phyloP scores from a whole-genome alignment of 2,797 vertebrate genomes.

The Argyrosomus regius region DNA sequence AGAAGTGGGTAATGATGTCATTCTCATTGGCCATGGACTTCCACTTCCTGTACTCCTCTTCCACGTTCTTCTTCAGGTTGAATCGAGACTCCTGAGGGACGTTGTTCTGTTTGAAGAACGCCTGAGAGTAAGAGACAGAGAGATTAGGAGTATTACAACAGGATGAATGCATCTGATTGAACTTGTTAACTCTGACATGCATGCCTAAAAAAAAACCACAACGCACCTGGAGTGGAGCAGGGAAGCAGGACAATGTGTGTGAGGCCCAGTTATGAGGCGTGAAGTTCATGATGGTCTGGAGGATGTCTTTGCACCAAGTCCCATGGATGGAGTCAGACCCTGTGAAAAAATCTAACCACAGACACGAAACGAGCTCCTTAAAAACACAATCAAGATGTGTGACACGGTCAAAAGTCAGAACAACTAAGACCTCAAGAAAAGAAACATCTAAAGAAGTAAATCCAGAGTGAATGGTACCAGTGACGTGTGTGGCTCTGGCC shows the following conservation, averaged over 20 bases:
- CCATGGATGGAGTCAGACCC: constrained; percentile 98
- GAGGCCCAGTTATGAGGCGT: constrained; percentile 99
- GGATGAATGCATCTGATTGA: not conserved
- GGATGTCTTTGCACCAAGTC: constrained; percentile 99
- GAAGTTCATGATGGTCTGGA: constrained; percentile 98
- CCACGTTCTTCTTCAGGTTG: constrained; percentile 99
- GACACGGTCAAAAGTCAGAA: not conserved
- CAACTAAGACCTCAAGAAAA: not conserved
- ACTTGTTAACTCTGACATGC: not conserved
- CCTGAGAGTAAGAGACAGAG: constrained; percentile 77
- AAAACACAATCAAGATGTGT: no score
- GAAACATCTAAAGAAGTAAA: not conserved
- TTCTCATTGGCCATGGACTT: constrained; percentile 98
- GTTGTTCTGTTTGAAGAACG: constrained; percentile 98
- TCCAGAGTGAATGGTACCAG: constrained; percentile 81
- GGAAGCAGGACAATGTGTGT: constrained; percentile 98
- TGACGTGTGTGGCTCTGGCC: constrained; percentile 97
- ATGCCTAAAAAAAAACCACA: no score
- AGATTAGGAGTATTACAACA: not conserved
- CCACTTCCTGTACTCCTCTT: constrained; percentile 99
- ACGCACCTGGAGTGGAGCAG: constrained; percentile 93
- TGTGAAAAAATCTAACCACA: constrained; percentile 94
- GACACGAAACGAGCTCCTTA: not conserved
- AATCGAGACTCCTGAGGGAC: constrained; percentile 99
- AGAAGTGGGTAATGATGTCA: constrained; percentile 97